A percentile compares a stretch with the other conserved stretches of the same genome.
Evolutionary conservation across 1,140 invertebrate species (phyloP).

Genomic region (Sitobion miscanthi): DNA sequence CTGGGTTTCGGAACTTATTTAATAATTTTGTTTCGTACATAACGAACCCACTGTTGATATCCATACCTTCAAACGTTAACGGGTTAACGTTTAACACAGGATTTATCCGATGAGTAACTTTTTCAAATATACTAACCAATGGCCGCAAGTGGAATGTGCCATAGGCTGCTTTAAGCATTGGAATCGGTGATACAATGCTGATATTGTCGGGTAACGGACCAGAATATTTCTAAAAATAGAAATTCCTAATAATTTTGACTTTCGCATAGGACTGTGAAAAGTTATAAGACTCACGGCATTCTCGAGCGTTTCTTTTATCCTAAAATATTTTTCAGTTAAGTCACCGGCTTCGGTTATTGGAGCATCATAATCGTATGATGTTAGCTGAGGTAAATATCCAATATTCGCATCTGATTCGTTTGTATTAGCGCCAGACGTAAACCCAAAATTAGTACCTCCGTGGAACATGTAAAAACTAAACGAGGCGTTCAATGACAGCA

Average conservation of each 20-base stretch:
- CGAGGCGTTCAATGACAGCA: slow-evolving; percentile 68
- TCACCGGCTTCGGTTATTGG: slow-evolving; percentile 84
- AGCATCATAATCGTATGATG: slow-evolving; percentile 88
- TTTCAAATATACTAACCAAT: slow-evolving; percentile 64
- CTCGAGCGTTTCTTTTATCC: slow-evolving; percentile 72
- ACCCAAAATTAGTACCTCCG: slow-evolving; percentile 76
- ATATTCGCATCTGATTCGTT: background rate
- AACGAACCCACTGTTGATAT: slow-evolving; percentile 71
- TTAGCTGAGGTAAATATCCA: slow-evolving; percentile 64
- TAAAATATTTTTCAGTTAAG: slow-evolving; percentile 79
- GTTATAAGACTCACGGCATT: slow-evolving; percentile 64
- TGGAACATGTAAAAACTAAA: slow-evolving; percentile 78
- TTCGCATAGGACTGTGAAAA: background rate
- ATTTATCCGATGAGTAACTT: slow-evolving; percentile 40
- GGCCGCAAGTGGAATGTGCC: slow-evolving; percentile 66
- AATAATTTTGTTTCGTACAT: slow-evolving; percentile 74
- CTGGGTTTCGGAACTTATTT: slow-evolving; percentile 64
- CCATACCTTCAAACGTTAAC: slow-evolving; percentile 70
- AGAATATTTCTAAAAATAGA: background rate
- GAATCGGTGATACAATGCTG: background rate
- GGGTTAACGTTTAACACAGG: slow-evolving; percentile 57
- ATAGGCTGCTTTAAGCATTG: slow-evolving; percentile 65
- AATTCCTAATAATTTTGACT: background rate
- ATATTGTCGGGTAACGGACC: too few species aligned
- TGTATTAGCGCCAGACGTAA: slow-evolving; percentile 70